These are phyloP conservation scores for Garrulus glandarius DNA, from an alignment of 2,797 vertebrate species.

Conservation along the genomic window DNA sequence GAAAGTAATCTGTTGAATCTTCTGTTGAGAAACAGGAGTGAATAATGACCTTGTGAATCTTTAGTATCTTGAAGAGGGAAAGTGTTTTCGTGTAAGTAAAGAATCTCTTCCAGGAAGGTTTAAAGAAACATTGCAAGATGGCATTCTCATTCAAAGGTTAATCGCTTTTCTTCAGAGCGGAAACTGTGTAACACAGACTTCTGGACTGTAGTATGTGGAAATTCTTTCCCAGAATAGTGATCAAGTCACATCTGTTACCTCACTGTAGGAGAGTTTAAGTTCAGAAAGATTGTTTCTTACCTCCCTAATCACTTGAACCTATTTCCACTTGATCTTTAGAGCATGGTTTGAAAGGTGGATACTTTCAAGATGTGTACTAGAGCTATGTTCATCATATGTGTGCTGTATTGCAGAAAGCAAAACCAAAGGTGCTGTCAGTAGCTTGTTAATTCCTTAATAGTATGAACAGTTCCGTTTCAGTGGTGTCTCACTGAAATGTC, in stretches of 20 bases:
- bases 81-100: background rate
- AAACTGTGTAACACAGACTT: background rate
- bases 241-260: background rate
- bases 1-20: background rate
- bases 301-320: background rate
- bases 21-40: background rate
- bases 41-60: background rate
- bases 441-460: background rate
- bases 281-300: background rate
- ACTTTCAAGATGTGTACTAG: background rate
- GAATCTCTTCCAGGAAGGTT: background rate
- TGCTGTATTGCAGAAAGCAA: background rate
- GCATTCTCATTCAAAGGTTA: background rate
- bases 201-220: background rate
- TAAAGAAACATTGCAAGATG: background rate
- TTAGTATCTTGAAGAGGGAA: background rate
- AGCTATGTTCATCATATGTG: background rate
- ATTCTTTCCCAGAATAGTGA: background rate
- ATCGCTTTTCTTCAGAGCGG: background rate
- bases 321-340: background rate
- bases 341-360: background rate
- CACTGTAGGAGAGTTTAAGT: background rate
- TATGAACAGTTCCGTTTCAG: background rate
- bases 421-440: background rate
- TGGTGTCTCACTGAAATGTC: background rate